Evolutionary conservation across 2,797 vertebrate genomes (phyloP).

Genomic region (Oreortyx pictus): DNA sequence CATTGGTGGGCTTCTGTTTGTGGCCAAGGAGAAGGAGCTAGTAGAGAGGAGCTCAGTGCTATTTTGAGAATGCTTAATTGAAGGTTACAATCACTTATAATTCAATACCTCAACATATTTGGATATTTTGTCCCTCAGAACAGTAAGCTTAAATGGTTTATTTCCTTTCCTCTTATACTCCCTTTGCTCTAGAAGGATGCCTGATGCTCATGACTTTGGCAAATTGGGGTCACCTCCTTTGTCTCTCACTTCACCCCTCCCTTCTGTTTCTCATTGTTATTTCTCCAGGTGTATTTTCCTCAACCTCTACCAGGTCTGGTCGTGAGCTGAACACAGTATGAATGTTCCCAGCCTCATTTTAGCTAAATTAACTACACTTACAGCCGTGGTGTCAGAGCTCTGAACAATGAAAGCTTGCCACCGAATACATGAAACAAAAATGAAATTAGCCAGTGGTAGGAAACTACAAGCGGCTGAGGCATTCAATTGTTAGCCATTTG

Average conservation of each 20-base stretch:
- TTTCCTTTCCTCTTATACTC: not conserved
- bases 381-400: slow-evolving; percentile 74
- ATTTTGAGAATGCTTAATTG: not conserved
- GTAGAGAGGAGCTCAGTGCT: not conserved
- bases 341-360: slow-evolving; percentile 74
- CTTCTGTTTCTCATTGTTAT: not conserved
- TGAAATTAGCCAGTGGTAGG: slow-evolving; percentile 82
- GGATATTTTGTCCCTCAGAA: not conserved
- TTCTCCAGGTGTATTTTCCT: not conserved
- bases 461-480: slow-evolving; percentile 82
- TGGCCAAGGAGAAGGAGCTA: not conserved
- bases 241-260: not conserved
- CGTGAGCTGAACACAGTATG: slow-evolving; percentile 40
- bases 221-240: not conserved
- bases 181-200: not conserved
- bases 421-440: slow-evolving; percentile 81
- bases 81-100: not conserved
- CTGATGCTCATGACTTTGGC: not conserved
- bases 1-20: not conserved
- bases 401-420: slow-evolving; percentile 78
- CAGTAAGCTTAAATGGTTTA: not conserved
- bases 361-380: slow-evolving; percentile 80
- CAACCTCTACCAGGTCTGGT: slow-evolving; percentile 46
- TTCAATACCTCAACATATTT: not conserved
- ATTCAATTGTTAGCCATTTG: slow-evolving; percentile 83